These are phyloP conservation scores for Trachythela sp. DNA, from an alignment of 64 coral and sea anemone genomes.

Conservation along the genomic window DNA sequence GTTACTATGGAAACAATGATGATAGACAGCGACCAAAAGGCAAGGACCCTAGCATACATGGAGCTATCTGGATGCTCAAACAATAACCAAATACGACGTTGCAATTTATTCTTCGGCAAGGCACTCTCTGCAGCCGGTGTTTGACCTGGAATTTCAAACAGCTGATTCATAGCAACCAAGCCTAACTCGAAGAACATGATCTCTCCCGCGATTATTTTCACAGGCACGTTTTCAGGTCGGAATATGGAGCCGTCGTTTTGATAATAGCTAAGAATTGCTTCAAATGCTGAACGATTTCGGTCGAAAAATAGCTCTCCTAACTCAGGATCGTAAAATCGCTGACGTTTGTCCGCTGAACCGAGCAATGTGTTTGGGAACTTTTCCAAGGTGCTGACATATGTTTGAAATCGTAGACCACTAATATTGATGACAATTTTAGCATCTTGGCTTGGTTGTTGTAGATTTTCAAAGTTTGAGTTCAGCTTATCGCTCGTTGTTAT, in stretches of 20 bases:
- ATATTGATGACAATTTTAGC: slow-evolving; percentile 71
- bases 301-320: slow-evolving; percentile 81
- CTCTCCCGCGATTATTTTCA: slow-evolving; percentile 69
- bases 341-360: slow-evolving; percentile 59
- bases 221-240: slow-evolving; percentile 72
- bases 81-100: slow-evolving; percentile 79
- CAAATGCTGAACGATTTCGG: slow-evolving; percentile 88
- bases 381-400: slow-evolving; percentile 64
- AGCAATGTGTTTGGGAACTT: slow-evolving; percentile 86
- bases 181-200: slow-evolving; percentile 88
- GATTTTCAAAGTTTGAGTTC: background rate
- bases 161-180: slow-evolving; percentile 52
- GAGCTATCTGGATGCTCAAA: slow-evolving; percentile 95
- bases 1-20: slow-evolving; percentile 73
- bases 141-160: slow-evolving; percentile 76
- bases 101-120: slow-evolving; percentile 55
- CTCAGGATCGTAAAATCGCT: slow-evolving; percentile 60
- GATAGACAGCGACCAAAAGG: slow-evolving; percentile 72
- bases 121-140: slow-evolving; percentile 38
- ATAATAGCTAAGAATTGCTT: slow-evolving; percentile 94
- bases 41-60: slow-evolving; percentile 59
- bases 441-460: background rate
- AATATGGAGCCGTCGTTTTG: slow-evolving; percentile 84
- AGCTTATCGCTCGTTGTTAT: background rate
- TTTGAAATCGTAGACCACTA: slow-evolving; percentile 92